These are phyloP conservation scores for Sarcophaga subvicina DNA, from an alignment of 2,888 invertebrate species.

Conservation along the genomic window DNA sequence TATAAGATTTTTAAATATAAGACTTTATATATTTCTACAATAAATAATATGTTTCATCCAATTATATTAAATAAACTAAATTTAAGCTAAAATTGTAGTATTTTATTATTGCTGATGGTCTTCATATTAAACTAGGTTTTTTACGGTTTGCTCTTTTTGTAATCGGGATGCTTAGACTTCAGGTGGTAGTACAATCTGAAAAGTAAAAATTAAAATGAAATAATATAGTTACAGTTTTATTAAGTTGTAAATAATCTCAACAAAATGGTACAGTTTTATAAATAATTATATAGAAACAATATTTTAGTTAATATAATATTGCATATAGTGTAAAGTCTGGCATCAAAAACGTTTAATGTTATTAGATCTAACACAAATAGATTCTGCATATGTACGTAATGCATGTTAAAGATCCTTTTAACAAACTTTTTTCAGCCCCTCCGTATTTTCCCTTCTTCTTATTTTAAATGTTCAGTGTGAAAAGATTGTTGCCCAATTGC, in stretches of 20 bases:
- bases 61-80: not conserved
- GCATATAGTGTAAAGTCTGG: too few species aligned
- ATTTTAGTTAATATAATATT: too few species aligned
- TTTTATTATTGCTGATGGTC: too few species aligned
- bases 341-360: too few species aligned
- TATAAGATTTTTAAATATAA: constrained; percentile 30
- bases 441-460: not conserved
- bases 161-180: constrained; percentile 54
- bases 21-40: constrained; percentile 16
- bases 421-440: too few species aligned
- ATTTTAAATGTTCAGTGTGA: not conserved
- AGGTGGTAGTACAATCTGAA: constrained; percentile 59
- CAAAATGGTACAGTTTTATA: too few species aligned
- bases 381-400: too few species aligned
- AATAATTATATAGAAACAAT: too few species aligned
- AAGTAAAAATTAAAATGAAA: constrained; percentile 18
- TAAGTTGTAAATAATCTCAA: too few species aligned
- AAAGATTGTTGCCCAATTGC: not conserved
- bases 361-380: too few species aligned
- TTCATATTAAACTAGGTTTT: not conserved
- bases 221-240: not conserved
- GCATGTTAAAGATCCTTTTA: too few species aligned
- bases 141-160: not conserved
- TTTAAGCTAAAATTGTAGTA: constrained; percentile 6
- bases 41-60: constrained; percentile 25